These are phyloP conservation scores for Marmota flaviventris DNA, from an alignment of 2,113 vertebrate species.

Conservation along the genomic window DNA sequence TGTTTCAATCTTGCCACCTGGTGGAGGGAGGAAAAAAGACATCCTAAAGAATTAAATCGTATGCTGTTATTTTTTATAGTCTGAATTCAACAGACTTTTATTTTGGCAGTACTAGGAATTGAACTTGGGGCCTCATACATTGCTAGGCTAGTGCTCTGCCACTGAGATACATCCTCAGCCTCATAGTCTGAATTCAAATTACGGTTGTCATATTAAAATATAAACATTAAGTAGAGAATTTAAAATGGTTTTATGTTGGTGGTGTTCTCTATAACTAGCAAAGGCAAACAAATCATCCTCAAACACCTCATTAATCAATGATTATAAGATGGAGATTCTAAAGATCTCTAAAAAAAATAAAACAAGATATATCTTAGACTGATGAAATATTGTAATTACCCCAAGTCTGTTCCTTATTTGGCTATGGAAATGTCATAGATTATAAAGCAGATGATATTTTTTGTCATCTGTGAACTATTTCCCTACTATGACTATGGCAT, in stretches of 20 bases:
- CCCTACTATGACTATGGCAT: not conserved
- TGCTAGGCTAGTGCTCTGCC: too few relatives aligned
- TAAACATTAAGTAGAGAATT: not conserved
- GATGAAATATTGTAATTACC: not conserved
- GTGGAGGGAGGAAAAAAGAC: not conserved
- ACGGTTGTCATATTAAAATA: not conserved
- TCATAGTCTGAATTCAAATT: slow-evolving; percentile 21
- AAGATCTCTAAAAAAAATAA: not conserved
- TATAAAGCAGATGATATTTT: not conserved
- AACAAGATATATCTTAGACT: not conserved
- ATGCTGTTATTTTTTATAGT: not conserved
- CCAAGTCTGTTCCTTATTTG: not conserved
- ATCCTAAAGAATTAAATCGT: not conserved
- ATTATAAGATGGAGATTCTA: slow-evolving; percentile 24
- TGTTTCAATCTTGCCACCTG: not conserved
- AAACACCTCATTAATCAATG: not conserved
- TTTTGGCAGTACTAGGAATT: too few relatives aligned
- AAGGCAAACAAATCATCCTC: not conserved
- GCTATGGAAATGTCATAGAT: not conserved
- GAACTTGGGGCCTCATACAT: too few relatives aligned
- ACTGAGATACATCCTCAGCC: too few relatives aligned
- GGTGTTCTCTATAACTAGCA: not conserved
- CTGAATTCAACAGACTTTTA: slow-evolving; percentile 3
- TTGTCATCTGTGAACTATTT: not conserved
- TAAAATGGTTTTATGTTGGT: not conserved